phyloP scores from a whole-genome alignment of 2,113 vertebrate species.

The Pimephales promelas region DNA sequence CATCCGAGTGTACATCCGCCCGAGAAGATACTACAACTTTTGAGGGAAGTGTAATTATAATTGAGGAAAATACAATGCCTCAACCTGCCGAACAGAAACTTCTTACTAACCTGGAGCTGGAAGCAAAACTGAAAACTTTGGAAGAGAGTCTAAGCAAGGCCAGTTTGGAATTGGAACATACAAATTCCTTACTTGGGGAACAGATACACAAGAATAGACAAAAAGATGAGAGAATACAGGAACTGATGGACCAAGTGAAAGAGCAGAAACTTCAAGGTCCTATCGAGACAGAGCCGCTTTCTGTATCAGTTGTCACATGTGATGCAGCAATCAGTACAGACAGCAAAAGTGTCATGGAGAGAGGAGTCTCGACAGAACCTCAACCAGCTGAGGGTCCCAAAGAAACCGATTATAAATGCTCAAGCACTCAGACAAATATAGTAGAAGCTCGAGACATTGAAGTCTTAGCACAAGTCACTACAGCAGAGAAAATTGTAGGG shows the following conservation, averaged over 20 bases:
- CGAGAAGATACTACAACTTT: conserved; percentile 19
- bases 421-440: conserved; percentile 58
- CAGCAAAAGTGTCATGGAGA: conserved; percentile 65
- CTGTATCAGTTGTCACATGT: conserved; percentile 18
- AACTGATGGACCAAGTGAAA: conserved; percentile 74
- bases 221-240: conserved; percentile 81
- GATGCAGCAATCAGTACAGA: conserved; percentile 75
- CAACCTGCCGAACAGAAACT: conserved; percentile 48
- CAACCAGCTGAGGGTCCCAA: conserved; percentile 51
- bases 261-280: conserved; percentile 33
- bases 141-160: conserved; percentile 81
- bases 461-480: conserved; percentile 18
- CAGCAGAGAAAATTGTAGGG: conserved; percentile 49
- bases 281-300: conserved; percentile 6
- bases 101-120: conserved; percentile 66
- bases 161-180: conserved; percentile 79
- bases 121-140: conserved; percentile 79
- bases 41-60: conserved; percentile 26
- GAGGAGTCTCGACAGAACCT: conserved; percentile 67
- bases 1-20: conserved; percentile 3
- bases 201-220: conserved; percentile 81
- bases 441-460: conserved; percentile 37
- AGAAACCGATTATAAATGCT: conserved; percentile 48
- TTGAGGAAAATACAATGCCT: conserved; percentile 1
- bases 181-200: conserved; percentile 75